These are phyloP conservation scores for Diplodus sargus DNA, from an alignment of 2,797 vertebrate species.

Conservation along the genomic window DNA sequence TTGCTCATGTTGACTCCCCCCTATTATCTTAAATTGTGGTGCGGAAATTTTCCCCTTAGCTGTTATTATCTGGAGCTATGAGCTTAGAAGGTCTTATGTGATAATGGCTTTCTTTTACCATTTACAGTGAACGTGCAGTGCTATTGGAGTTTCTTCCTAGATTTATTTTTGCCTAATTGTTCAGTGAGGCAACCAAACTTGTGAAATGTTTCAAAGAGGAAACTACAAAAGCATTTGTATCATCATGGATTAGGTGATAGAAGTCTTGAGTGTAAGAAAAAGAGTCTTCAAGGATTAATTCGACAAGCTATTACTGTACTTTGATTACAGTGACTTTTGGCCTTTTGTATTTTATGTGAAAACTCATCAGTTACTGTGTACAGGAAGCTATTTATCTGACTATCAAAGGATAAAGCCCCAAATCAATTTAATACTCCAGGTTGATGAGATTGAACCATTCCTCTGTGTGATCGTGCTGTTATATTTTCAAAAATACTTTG, in stretches of 20 bases:
- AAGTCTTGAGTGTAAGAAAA: background rate
- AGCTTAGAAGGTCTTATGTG: background rate
- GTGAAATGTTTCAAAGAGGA: background rate
- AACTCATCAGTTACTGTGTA: background rate
- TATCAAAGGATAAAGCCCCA: slow-evolving; percentile 1
- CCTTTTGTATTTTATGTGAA: background rate
- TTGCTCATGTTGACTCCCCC: no score
- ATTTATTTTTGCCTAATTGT: background rate
- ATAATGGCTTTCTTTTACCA: background rate
- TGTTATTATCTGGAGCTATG: no score
- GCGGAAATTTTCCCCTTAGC: no score
- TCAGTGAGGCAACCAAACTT: background rate
- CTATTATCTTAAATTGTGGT: no score
- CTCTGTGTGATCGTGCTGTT: slow-evolving; percentile 10
- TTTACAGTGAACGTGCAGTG: background rate
- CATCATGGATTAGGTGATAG: background rate
- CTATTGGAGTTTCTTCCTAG: no score
- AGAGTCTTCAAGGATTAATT: background rate
- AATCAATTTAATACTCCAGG: slow-evolving; percentile 10
- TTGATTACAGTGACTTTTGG: background rate
- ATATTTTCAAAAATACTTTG: background rate
- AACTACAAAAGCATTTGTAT: background rate
- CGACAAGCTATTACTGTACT: background rate
- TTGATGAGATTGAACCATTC: slow-evolving; percentile 8
- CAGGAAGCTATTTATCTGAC: background rate